Evolutionary conservation across 2,888 invertebrate genomes (phyloP), one percentile per base, ranked within the genome.

Genomic region (Parnassius glacialis): DNA sequence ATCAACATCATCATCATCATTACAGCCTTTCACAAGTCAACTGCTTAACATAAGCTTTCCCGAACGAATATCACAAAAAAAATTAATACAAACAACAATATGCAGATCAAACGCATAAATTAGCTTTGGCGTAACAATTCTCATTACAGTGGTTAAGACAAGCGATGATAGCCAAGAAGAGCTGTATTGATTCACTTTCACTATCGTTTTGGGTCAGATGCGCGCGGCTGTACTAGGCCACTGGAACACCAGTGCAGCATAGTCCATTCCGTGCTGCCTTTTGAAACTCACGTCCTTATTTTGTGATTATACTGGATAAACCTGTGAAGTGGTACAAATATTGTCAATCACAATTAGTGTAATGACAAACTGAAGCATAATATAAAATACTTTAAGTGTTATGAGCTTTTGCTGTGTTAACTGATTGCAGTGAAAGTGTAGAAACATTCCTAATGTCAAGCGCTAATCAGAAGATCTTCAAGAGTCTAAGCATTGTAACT

Each of bases 221-320:
- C 90, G 90, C 90, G 90, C 89, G 88, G 75, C 87, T 88, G 84
- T 86, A 90, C 71, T 90, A 80, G 90, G 90, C 82, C 87, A 91
- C 80, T 88, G 73, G 90, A 82, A 67, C 84, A 85, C 56, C 41
- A 77, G 79, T 81, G 82, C 81, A 76, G 74, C 75, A 83, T 85
- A 87, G 87, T 87, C 78, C 84, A 82, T 72, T 70, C 78, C 71
- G 74, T 75, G 83, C 84, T 73, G 76, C 78, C 79, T 81, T 75
- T 73, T 83, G 83, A 80, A 81, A 71, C 82, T 78, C 79, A 84
- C 83, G 80, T 78, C 72, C 81, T 77, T 79, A 84, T 81, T 79
- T 76, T 72, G 66, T 74, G 65, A 52, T 25, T 53, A 53, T 34
- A 50, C 47, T 53, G 11, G 47, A 47, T 11, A 41, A 59, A n/a